phyloP scores from a whole-genome alignment of 2,797 vertebrate genomes.

The Masticophis lateralis region DNA sequence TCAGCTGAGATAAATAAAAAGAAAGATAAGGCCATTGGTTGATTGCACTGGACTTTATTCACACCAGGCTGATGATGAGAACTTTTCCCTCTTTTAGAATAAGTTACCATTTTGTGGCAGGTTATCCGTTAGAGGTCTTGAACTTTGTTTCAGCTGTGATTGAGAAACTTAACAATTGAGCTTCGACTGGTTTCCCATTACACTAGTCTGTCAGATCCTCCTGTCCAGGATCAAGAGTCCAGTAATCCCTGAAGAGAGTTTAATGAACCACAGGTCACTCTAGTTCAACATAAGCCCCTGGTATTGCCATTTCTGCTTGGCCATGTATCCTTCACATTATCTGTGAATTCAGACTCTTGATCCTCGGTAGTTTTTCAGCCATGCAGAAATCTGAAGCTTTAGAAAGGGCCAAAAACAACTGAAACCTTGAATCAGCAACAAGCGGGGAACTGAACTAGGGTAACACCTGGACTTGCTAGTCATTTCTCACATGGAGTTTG shows the following conservation, averaged over 20 bases:
- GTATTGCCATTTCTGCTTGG: neutral
- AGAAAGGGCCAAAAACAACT: neutral
- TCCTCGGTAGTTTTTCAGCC: neutral
- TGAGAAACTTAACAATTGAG: neutral
- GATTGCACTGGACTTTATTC: neutral
- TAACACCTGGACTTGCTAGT: neutral
- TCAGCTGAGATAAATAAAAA: slow-evolving; percentile 35
- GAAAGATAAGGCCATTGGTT: neutral
- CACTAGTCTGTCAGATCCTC: neutral
- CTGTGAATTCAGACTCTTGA: neutral
- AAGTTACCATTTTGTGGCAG: neutral
- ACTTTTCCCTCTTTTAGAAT: slow-evolving; percentile 25
- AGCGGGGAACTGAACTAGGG: neutral
- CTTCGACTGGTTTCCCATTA: neutral
- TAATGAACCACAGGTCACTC: neutral
- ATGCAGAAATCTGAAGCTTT: neutral
- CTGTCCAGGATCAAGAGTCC: neutral
- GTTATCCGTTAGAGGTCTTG: slow-evolving; percentile 34
- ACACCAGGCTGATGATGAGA: slow-evolving; percentile 3
- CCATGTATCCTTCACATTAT: neutral
- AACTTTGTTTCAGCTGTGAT: slow-evolving; percentile 11
- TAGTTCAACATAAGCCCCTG: neutral
- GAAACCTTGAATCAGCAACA: neutral
- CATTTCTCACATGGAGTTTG: neutral
- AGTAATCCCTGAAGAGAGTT: neutral